Evolutionary conservation across 1,140 invertebrate genomes (phyloP).

Genomic region (Dreissena polymorpha): DNA sequence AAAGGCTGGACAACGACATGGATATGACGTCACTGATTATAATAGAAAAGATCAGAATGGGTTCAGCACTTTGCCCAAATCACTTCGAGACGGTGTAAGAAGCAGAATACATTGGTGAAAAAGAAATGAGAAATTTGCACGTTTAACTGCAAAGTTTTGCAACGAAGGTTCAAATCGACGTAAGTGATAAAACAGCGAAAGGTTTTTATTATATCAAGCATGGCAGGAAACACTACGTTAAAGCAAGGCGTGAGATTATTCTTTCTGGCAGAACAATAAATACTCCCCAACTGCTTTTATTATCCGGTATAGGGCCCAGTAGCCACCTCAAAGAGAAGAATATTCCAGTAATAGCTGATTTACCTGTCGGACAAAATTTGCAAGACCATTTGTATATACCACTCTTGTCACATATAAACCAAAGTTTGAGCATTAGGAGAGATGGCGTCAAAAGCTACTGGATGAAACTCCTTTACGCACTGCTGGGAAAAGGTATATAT

Average conservation of each 20-base stretch:
- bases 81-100: conserved; percentile 10
- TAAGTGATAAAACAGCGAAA: conserved; percentile 42
- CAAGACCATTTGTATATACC: not conserved
- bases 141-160: not conserved
- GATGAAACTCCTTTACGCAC: not conserved
- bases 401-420: not conserved
- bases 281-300: conserved; percentile 82
- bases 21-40: conserved; percentile 76
- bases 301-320: conserved; percentile 83
- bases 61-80: conserved; percentile 27
- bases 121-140: conserved; percentile 21
- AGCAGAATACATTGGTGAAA: conserved; percentile 22
- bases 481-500: not conserved
- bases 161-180: conserved; percentile 32
- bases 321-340: conserved; percentile 72
- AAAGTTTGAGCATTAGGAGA: not conserved
- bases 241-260: conserved; percentile 83
- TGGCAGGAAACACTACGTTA: conserved; percentile 81
- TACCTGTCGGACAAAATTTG: conserved; percentile 23
- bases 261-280: conserved; percentile 83
- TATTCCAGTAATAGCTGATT: conserved; percentile 50
- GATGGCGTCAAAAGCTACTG: not conserved
- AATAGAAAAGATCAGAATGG: conserved; percentile 40
- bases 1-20: conserved; percentile 52
- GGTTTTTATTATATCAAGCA: conserved; percentile 71